Evolutionary conservation across 2,888 invertebrate species (phyloP), one percentile per base, ranked within the genome.

Genomic region (Lithophane ornitopus): DNA sequence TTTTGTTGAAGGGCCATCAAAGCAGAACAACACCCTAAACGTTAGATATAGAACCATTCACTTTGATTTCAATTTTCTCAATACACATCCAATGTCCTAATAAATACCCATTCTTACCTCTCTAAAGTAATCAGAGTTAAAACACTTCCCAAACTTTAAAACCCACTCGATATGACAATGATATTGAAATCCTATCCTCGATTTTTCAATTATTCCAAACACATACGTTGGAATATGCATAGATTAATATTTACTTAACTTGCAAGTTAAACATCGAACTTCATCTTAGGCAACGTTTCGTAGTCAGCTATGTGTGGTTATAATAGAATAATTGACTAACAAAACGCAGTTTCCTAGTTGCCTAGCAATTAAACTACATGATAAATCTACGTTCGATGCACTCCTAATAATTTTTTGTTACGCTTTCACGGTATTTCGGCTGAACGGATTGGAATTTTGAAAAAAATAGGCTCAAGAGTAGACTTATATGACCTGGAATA

Each of bases 1-100:
- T 90, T 90, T 89, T 81, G 78, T 81, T 87, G 74, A 73, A 90
- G 88, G 78, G 84, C 81, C 84, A 85, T 89, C 76, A 80, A 88
- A 76, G 77, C 75, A 81, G 76, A 84, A 76, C 73, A 82, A 78
- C 70, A 74, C 22, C 19, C 34, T 22, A 12, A 16, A 52, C 1
- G 9, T 26, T 76, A 65, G 22, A 63, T 65, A 54, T 39, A 22
- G 19, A 8, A 22, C 54, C 16, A n/a, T 44, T 44, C 16, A 19
- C 16, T 69, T 56, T 78, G 9, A 2, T 66, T 46, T n/a, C 16
- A 76, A 70, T 69, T 22, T 49, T 49, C 26, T 41, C 8, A 44
- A 52, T 44, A 44, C 49, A 34, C 12, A n/a, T 46, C 7, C 19
- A 49, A 39, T 44, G 9, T 54, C n/a, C 28, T 8, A 59, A 11